Base-by-base conservation (phyloP, 2,797 vertebrate genomes). In the Typhlichthys subterraneus region DNA sequence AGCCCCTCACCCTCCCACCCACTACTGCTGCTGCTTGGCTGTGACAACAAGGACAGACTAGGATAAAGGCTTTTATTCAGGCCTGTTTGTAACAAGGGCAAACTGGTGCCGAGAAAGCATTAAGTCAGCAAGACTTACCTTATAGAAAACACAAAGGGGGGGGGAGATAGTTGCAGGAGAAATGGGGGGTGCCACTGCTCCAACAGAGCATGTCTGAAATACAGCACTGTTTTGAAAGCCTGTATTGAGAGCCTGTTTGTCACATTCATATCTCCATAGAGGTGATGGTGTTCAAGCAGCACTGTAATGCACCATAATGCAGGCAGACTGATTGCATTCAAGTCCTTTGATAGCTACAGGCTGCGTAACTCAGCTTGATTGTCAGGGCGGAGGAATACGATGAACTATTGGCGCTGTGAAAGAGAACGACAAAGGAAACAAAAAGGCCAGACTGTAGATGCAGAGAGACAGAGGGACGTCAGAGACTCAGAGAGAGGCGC, bases 111-210 rank as follows among this genome's bases (percentile, higher is more conserved):
- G 58, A 66, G 69, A 81, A 88, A 76, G 61, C 13, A 8, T 17
- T 72, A 70, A 80, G 70, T 87, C 87, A 87, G 90, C 88, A 87
- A 71, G 72, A 83, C 82, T 84, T 80, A 67, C 64, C 81, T 80
- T 81, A 79, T 60, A 79, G 72, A 76, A 76, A 10, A 57, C n/a
- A 57, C 4, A 57, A 8, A 45, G 8, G 47, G 47, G 19, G 10
- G 46, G 4, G n/a, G n/a, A 2, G 53, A 8, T n/a, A 33, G 6
- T 8, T 15, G 33, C 8, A 8, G 5, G 33, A 5, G 33, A 8
- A 8, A 8, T 5, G 33, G 33, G 33, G 33, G 33, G 33, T 1
- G 51, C 72, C 80, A 65, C 52, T 54, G 65, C 67, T 72, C 76
- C 72, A 73, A 69, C 65, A 9, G 33, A 67, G 63, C 71, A 69